phyloP scores from a whole-genome alignment of 1,140 invertebrate species.

The Limonius californicus region DNA sequence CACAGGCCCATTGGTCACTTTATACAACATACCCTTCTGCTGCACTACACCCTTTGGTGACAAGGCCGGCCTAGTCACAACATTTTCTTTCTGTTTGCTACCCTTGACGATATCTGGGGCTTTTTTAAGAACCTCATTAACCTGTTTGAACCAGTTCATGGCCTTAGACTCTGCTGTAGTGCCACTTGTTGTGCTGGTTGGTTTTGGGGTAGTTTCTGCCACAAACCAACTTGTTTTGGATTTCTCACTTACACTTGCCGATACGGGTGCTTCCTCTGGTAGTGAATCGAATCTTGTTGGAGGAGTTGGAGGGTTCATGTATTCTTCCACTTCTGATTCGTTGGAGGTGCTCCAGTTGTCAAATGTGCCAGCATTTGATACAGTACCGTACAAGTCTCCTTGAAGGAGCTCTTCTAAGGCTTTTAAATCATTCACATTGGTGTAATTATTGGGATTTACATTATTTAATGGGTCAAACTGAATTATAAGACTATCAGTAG shows the following conservation, averaged over 20 bases:
- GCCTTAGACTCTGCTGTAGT: constrained; percentile 22
- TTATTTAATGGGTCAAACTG: constrained; percentile 44
- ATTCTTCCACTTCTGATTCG: constrained; percentile 42
- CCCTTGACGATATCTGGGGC: constrained; percentile 39
- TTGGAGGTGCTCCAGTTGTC: constrained; percentile 44
- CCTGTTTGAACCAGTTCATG: constrained; percentile 38
- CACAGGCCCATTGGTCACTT: constrained; percentile 42
- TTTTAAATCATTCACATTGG: constrained; percentile 29
- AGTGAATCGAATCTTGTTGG: constrained; percentile 51
- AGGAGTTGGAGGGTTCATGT: constrained; percentile 49
- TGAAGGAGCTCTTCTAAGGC: constrained; percentile 42
- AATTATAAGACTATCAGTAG: constrained; percentile 42
- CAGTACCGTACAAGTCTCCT: constrained; percentile 41
- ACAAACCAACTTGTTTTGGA: constrained; percentile 37
- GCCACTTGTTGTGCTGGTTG: not conserved
- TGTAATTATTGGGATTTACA: constrained; percentile 8
- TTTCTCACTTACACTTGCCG: constrained; percentile 16
- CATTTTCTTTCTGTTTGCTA: constrained; percentile 28
- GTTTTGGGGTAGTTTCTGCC: not conserved
- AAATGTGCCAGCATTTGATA: constrained; percentile 35
- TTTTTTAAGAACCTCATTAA: constrained; percentile 38
- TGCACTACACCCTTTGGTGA: constrained; percentile 32
- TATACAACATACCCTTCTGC: constrained; percentile 45
- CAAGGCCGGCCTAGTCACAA: constrained; percentile 33
- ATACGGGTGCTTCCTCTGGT: constrained; percentile 28